These are phyloP conservation scores for Gadopsis marmoratus DNA, from an alignment of 2,797 vertebrate genomes.

Conservation along the genomic window DNA sequence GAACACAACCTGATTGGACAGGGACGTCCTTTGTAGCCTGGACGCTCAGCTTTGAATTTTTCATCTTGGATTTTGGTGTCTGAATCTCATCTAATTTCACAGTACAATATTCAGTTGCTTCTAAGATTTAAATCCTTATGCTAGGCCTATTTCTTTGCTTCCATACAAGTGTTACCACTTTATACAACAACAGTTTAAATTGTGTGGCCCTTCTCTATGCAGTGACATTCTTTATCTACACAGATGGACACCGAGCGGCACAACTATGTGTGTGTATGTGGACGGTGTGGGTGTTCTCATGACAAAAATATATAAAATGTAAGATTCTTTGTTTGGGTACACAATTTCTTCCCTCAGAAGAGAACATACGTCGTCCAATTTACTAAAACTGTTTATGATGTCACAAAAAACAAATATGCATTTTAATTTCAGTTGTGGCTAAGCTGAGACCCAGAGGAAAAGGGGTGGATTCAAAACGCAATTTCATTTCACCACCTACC, in stretches of 20 bases:
- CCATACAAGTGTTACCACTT: neutral
- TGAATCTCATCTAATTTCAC: conserved; percentile 3
- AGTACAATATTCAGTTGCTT: neutral
- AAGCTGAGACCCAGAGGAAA: conserved; percentile 4
- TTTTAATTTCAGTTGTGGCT: conserved; percentile 14
- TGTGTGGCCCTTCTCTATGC: neutral
- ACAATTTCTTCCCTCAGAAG: neutral
- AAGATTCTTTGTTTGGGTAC: neutral
- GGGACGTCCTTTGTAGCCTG: neutral
- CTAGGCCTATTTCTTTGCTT: neutral
- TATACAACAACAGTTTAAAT: neutral
- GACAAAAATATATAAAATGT: neutral
- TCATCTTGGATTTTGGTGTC: neutral
- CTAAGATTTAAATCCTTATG: neutral
- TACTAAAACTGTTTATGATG: neutral
- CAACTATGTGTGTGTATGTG: neutral
- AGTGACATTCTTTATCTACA: neutral
- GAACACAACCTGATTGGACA: neutral
- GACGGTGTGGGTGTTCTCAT: neutral
- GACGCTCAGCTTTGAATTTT: neutral
- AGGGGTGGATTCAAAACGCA: conserved; percentile 19
- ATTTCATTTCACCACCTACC: conserved; percentile 27
- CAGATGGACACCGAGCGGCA: neutral
- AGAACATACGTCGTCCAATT: neutral
- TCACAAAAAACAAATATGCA: neutral